Evolutionary conservation across 2,113 vertebrate genomes (phyloP).

Genomic region (Oxyruncus cristatus): DNA sequence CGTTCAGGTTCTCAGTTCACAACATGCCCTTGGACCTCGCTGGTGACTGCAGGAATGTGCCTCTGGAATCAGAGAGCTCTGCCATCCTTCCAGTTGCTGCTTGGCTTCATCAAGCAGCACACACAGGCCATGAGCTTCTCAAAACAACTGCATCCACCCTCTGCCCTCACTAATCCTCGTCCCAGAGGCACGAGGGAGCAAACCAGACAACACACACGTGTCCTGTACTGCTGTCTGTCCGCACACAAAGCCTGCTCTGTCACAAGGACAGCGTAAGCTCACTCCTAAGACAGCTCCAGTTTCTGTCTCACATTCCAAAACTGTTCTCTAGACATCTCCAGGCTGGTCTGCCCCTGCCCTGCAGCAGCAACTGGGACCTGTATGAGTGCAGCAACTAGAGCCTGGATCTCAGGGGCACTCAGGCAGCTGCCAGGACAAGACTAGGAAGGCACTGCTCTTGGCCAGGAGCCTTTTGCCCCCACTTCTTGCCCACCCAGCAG

Average conservation of each 20-base stretch:
- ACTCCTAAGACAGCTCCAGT: neutral
- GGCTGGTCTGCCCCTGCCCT: neutral
- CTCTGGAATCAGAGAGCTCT: neutral
- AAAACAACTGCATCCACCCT: neutral
- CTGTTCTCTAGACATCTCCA: neutral
- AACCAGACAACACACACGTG: neutral
- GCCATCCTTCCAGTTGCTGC: neutral
- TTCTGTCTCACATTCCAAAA: neutral
- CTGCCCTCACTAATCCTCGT: neutral
- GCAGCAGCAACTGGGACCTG: neutral
- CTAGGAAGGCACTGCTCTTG: neutral
- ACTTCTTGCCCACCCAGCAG: neutral
- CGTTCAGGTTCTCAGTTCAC: neutral
- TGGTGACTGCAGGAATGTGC: neutral
- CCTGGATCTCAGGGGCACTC: neutral
- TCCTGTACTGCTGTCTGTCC: neutral
- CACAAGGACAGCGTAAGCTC: neutral
- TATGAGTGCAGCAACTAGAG: neutral
- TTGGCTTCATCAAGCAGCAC: neutral
- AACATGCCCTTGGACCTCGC: neutral
- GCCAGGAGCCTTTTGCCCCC: neutral
- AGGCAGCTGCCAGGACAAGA: neutral
- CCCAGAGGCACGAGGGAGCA: neutral
- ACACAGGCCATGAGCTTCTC: neutral
- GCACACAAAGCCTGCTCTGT: neutral